Conservation (phyloP, 2,888 invertebrate genomes). For the Cylloceria caligata region DNA sequence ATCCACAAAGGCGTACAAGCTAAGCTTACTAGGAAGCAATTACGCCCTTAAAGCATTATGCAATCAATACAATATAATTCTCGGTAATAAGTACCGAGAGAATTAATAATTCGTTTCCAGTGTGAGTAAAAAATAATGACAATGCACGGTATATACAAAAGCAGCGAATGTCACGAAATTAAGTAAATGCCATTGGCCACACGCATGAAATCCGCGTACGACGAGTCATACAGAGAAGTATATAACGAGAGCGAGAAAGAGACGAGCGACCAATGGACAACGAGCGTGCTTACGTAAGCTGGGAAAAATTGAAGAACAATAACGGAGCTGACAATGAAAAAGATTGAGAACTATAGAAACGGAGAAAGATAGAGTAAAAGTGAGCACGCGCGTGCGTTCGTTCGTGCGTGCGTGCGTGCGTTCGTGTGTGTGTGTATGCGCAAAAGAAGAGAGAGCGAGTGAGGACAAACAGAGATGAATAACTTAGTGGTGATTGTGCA, state of each 20-base stretch:
- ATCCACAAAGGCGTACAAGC: no score
- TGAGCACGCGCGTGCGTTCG: no score
- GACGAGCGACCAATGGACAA: conserved; percentile 29
- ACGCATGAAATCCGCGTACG: conserved; percentile 44
- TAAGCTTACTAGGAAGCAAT: no score
- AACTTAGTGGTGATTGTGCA: conserved; percentile 59
- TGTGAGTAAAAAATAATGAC: conserved; percentile 26
- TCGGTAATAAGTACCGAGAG: not conserved
- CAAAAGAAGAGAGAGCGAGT: no score
- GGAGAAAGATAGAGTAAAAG: conserved; percentile 2
- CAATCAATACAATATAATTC: not conserved
- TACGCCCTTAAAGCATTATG: not conserved
- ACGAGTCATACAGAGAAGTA: conserved; percentile 19
- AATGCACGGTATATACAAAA: conserved; percentile 7
- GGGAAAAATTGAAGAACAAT: conserved; percentile 70
- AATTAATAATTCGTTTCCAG: not conserved
- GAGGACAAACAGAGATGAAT: conserved; percentile 42
- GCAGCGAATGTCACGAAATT: conserved; percentile 26
- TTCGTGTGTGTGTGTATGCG: no score
- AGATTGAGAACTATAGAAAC: conserved; percentile 33
- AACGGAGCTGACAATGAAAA: conserved; percentile 68
- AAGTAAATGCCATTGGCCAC: conserved; percentile 6
- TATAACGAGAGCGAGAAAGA: conserved; percentile 34
- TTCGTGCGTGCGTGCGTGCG: no score
- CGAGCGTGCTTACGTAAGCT: conserved; percentile 60